Conservation (phyloP, 2,797 vertebrate genomes). For the Myioborus melanocephalus region DNA sequence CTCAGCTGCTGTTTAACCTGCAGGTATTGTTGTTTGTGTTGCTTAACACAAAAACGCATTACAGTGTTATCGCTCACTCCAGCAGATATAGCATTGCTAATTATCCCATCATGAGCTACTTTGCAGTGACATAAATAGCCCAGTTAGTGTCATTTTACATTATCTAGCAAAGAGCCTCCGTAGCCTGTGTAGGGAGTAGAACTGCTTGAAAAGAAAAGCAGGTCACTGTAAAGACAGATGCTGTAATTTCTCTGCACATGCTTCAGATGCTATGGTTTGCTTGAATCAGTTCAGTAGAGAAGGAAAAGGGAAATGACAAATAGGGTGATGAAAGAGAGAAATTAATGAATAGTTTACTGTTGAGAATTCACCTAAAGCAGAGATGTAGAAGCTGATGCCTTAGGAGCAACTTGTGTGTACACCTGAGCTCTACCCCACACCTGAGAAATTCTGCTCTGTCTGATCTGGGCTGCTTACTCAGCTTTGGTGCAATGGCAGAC, state of each 20-base stretch:
- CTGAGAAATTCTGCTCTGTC: background rate
- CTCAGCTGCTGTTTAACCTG: constrained; percentile 28
- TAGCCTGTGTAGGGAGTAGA: background rate
- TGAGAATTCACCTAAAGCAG: background rate
- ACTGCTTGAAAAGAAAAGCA: background rate
- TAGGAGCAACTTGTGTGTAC: background rate
- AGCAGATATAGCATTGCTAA: background rate
- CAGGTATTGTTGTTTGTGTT: background rate
- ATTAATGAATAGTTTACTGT: background rate
- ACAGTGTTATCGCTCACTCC: background rate
- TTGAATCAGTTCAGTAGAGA: background rate
- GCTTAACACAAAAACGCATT: background rate
- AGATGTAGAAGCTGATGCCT: background rate
- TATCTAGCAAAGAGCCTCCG: background rate
- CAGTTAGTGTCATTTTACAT: constrained; percentile 28
- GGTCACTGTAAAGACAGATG: background rate
- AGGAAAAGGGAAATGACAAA: background rate
- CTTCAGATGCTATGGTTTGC: background rate
- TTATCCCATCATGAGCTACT: constrained; percentile 43
- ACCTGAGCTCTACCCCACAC: background rate
- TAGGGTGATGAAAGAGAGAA: background rate
- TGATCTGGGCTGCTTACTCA: background rate
- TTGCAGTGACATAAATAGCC: constrained; percentile 33
- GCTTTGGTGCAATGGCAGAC: background rate
- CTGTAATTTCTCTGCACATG: background rate